Conservation (phyloP, 2,888 invertebrate genomes). For the Sminthurides aquaticus region DNA sequence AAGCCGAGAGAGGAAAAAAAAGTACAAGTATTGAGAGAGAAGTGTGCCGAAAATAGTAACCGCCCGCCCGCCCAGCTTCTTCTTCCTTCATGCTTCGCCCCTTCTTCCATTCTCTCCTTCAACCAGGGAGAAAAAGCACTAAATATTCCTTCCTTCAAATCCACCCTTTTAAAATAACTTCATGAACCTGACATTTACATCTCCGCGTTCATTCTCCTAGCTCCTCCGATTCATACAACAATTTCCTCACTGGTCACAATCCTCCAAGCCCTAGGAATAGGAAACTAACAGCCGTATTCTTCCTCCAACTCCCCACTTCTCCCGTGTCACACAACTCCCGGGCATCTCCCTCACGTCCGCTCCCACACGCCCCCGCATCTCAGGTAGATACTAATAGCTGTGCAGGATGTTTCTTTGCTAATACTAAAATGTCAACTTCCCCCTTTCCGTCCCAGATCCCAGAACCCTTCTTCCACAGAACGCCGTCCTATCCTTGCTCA, state of each 20-base stretch:
- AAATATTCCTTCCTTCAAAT: neutral
- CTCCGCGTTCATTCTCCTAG: no score
- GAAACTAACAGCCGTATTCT: neutral
- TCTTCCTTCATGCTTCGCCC: neutral
- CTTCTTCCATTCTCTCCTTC: neutral
- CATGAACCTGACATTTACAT: neutral
- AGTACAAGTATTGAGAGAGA: neutral
- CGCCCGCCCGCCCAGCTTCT: neutral
- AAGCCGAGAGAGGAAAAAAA: no score
- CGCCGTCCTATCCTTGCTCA: neutral
- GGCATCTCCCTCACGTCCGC: neutral
- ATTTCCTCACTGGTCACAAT: neutral
- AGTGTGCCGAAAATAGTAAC: neutral
- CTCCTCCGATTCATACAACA: no score
- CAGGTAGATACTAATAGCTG: no score
- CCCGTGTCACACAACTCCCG: neutral
- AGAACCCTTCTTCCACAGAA: neutral
- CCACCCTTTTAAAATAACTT: neutral
- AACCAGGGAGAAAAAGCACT: neutral
- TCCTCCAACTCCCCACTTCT: neutral
- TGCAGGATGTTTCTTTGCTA: no score
- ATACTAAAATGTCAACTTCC: no score
- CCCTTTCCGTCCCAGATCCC: neutral
- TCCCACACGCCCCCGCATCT: no score
- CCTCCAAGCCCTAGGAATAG: neutral